A percentile compares a stretch with the other conserved stretches of the same genome.
These are phyloP conservation scores for Galaxea fascicularis DNA, from an alignment of 92 coral and sea anemone genomes.

Conservation along the genomic window DNA sequence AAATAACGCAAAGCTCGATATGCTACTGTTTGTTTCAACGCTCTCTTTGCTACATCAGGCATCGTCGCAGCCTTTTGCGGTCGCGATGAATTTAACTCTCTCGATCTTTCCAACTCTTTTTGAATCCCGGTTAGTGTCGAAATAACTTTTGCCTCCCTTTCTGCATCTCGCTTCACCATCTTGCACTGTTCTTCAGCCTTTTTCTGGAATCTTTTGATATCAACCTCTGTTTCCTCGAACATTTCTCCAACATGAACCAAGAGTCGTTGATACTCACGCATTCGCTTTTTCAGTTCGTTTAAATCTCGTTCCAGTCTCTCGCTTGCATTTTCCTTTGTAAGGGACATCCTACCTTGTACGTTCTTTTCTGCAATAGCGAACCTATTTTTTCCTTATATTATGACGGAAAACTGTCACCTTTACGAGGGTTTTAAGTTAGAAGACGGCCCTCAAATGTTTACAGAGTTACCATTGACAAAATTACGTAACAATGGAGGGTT, in stretches of 20 bases:
- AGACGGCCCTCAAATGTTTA: too few relatives aligned
- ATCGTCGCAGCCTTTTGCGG: neutral
- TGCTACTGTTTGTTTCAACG: neutral
- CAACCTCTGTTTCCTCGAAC: neutral
- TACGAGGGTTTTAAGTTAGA: neutral
- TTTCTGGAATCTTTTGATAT: neutral
- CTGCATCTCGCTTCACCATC: neutral
- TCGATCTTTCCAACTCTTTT: neutral
- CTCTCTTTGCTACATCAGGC: neutral
- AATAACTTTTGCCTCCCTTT: neutral
- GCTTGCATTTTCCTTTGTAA: slow-evolving; percentile 1
- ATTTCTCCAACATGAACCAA: slow-evolving; percentile 8
- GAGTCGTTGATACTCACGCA: neutral
- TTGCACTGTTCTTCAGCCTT: neutral
- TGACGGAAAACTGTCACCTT: neutral
- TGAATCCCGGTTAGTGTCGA: slow-evolving; percentile 4
- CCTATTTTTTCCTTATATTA: neutral
- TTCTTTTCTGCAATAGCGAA: neutral
- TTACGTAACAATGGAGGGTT: neutral
- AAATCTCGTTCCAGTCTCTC: slow-evolving; percentile 6
- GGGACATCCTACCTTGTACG: neutral
- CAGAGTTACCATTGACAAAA: too few relatives aligned
- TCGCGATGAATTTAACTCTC: neutral
- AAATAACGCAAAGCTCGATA: neutral
- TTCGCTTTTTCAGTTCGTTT: slow-evolving; percentile 14